Base-by-base conservation (phyloP, 2,888 invertebrate genomes). In the Perithous albicinctus region DNA sequence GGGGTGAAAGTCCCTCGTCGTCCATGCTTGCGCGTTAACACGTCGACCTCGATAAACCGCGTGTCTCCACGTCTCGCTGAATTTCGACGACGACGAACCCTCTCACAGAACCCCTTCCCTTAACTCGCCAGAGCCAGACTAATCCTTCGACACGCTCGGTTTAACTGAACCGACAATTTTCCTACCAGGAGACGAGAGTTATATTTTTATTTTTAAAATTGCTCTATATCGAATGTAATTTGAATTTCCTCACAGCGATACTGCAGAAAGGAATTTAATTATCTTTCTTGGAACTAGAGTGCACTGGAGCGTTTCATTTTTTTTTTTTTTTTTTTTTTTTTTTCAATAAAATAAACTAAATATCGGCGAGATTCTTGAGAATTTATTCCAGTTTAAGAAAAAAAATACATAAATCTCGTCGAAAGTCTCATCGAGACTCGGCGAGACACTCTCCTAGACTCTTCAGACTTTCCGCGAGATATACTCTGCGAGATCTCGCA, bases 11-110 rank as follows among this genome's bases (percentile, higher is more conserved):
- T 48, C 43, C 46, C 59, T 1, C 59, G 48, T 20, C 38, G 26
- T 32, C 41, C 51, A 5, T 18, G 38, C 12, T 61, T 35, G 59
- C 61, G 26, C 78, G 73, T 63, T 59, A 78, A 66, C 64, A 64
- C 78, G 20, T 72, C 64, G 41, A 48, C 18, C 69, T 63, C 70
- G 69, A 70, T 48, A 63, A 70, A 61, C 51, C 61, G 48, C 26
- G 29, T 61, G 51, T 70, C 48, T 51, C 46, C 61, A 29, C 63
- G 48, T 51, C 48, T 23, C 18, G 38, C 46, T 48, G 67, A 67
- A 69, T 76, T 69, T 61, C 51, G 38, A 41, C 35, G 38, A 54
- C 38, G 66, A 67, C 46, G 56, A 32, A 51, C 18, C 48, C 8
- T 12, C n/a, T 38, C 32, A n/a, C 54, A 2, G 10, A 32, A 61